Evolutionary conservation across 2,888 invertebrate genomes (phyloP).

Genomic region (Abrostola triplasia): DNA sequence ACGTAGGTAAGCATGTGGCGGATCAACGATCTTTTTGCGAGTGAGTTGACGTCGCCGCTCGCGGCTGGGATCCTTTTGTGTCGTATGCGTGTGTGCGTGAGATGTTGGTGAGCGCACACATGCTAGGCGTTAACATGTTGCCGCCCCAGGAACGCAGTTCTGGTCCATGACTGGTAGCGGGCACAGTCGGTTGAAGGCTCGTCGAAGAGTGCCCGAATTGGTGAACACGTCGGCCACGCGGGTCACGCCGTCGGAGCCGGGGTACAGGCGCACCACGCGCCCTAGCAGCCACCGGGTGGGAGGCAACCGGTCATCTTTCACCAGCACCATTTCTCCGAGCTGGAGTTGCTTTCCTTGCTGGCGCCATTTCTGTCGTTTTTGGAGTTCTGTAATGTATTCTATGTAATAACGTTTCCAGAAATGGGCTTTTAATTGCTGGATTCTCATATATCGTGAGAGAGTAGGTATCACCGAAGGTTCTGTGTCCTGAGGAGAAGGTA

Average conservation of each 20-base stretch:
- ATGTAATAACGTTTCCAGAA: constrained; percentile 11
- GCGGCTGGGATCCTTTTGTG: too few relatives aligned
- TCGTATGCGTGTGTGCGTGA: too few relatives aligned
- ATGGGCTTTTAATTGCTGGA: constrained; percentile 9
- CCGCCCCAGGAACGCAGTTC: background rate
- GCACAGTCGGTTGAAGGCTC: background rate
- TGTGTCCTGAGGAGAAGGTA: constrained; percentile 9
- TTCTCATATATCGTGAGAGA: constrained; percentile 15
- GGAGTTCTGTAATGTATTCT: constrained; percentile 12
- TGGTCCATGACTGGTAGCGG: background rate
- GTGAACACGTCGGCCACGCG: background rate
- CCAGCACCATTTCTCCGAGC: constrained; percentile 10
- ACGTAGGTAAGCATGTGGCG: too few relatives aligned
- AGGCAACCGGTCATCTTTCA: constrained; percentile 11
- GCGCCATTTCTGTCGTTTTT: constrained; percentile 13
- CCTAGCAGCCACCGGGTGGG: constrained; percentile 13
- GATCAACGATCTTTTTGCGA: too few relatives aligned
- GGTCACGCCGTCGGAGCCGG: background rate
- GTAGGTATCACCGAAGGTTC: constrained; percentile 5
- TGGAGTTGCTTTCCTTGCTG: background rate
- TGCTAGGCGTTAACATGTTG: constrained; percentile 1
- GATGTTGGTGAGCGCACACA: too few relatives aligned
- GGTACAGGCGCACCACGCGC: background rate
- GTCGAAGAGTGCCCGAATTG: background rate
- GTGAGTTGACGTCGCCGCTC: too few relatives aligned